These are phyloP conservation scores for Drosophila repleta DNA, from an alignment of 1,140 invertebrate genomes.

Conservation along the genomic window DNA sequence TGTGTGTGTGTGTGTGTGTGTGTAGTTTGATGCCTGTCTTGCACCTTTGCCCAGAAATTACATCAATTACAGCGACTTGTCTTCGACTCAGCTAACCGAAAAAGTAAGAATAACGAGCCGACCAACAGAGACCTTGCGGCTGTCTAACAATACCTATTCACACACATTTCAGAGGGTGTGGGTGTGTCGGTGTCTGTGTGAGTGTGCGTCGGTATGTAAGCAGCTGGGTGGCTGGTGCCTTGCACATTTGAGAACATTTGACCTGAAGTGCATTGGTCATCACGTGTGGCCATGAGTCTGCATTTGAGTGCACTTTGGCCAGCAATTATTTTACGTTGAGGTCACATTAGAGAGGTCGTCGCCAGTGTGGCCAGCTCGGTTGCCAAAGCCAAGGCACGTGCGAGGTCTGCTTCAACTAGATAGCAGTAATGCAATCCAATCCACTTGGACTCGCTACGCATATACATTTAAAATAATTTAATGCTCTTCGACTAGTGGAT, in stretches of 20 bases:
- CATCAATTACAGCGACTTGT: slow-evolving; percentile 75
- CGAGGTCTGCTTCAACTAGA: slow-evolving; percentile 39
- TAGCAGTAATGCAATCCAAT: background rate
- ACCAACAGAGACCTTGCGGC: slow-evolving; percentile 46
- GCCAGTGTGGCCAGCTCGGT: slow-evolving; percentile 55
- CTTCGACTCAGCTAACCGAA: slow-evolving; percentile 70
- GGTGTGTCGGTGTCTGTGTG: background rate
- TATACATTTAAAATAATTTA: background rate
- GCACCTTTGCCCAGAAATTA: slow-evolving; percentile 64
- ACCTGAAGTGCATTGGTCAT: slow-evolving; percentile 81
- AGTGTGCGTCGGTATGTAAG: background rate
- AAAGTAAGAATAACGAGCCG: slow-evolving; percentile 77
- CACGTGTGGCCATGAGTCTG: slow-evolving; percentile 81
- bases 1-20: slow-evolving; percentile 35
- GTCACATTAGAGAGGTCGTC: slow-evolving; percentile 76
- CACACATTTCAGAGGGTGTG: slow-evolving; percentile 6
- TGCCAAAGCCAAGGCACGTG: slow-evolving; percentile 39
- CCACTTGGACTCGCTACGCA: background rate
- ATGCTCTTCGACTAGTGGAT: too few relatives aligned
- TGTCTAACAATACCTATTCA: slow-evolving; percentile 49
- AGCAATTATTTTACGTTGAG: slow-evolving; percentile 83
- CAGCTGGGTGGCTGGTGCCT: slow-evolving; percentile 8
- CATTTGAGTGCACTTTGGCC: slow-evolving; percentile 82
- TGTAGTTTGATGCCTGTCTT: slow-evolving; percentile 67
- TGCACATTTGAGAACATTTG: slow-evolving; percentile 68